phyloP scores from a whole-genome alignment of 2,888 invertebrate species.

The Mechanitis mazaeus region DNA sequence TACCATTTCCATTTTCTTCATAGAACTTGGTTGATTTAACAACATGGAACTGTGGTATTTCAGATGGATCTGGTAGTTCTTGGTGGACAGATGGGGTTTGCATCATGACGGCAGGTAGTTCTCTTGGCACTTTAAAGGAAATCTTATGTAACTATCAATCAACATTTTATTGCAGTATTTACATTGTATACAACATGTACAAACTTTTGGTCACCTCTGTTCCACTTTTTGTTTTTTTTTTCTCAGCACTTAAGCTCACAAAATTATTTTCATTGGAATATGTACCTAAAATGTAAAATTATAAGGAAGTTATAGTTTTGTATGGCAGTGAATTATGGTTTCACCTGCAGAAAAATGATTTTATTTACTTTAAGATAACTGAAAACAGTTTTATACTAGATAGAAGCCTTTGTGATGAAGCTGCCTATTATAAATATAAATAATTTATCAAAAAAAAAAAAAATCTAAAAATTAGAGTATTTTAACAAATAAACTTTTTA shows the following conservation, averaged over 20 bases:
- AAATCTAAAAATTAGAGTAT: too few species aligned
- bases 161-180: too few species aligned
- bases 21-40: conserved; percentile 51
- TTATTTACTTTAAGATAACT: too few species aligned
- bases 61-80: conserved; percentile 19
- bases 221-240: conserved; percentile 40
- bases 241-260: conserved; percentile 45
- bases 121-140: too few species aligned
- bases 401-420: too few species aligned
- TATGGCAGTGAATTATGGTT: too few species aligned
- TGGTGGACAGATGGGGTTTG: conserved; percentile 1
- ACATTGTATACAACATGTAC: conserved; percentile 15
- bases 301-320: not conserved
- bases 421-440: not conserved
- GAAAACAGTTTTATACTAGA: too few species aligned
- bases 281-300: conserved; percentile 34
- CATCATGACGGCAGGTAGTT: too few species aligned
- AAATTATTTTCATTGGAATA: conserved; percentile 36
- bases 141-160: too few species aligned
- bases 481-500: too few species aligned
- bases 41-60: conserved; percentile 45
- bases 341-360: too few species aligned
- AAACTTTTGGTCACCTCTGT: conserved; percentile 39
- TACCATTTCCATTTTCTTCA: conserved; percentile 47
- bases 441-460: conserved; percentile 1